Base-by-base conservation (phyloP, 2,888 invertebrate species). In the Agapostemon virescens region DNA sequence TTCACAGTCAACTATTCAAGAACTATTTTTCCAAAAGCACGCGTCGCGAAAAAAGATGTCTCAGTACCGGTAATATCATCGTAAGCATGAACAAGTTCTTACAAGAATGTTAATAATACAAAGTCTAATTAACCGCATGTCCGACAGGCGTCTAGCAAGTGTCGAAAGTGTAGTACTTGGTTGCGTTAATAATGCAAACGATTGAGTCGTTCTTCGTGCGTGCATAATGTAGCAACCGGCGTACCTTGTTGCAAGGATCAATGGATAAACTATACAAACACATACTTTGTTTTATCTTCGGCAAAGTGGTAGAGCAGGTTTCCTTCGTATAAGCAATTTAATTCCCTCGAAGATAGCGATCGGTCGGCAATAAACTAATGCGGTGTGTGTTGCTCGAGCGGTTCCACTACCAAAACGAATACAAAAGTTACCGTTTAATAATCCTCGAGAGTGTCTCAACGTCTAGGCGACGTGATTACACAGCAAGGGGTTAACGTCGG, bases 401-500 rank as follows among this genome's bases (percentile, higher is more conserved):
- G 33, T 36, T n/a, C 20, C n/a, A 36, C 38, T 36, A 36, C 7
- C 63, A 36, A 63, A 63, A 36, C 63, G 36, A 36, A 36, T 20
- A 63, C 63, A 36, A n/a, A 63, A 63, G 20, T 63, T 63, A 63
- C 13, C 11, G 66, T 66, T 66, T 66, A 66, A 66, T 38, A 38
- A 66, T 66, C 38, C 40, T 23, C 26, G 23, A 23, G 63, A 63
- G 36, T 63, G 63, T 36, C n/a, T 36, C n/a, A 36, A 36, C 63
- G 63, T 63, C 63, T 63, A n/a, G 36, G 63, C 63, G 36, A n/a
- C 33, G 33, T 36, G 63, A 63, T 36, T 36, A 17, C 63, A 63
- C 63, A 20, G 63, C 36, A 36, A 63, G 13, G 63, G 63, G n/a
- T 63, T 63, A 63, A 63, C 63, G 66, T 20, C 20, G 38, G 69